Conservation (phyloP, 2,888 invertebrate genomes). For the Drosophila dives region DNA sequence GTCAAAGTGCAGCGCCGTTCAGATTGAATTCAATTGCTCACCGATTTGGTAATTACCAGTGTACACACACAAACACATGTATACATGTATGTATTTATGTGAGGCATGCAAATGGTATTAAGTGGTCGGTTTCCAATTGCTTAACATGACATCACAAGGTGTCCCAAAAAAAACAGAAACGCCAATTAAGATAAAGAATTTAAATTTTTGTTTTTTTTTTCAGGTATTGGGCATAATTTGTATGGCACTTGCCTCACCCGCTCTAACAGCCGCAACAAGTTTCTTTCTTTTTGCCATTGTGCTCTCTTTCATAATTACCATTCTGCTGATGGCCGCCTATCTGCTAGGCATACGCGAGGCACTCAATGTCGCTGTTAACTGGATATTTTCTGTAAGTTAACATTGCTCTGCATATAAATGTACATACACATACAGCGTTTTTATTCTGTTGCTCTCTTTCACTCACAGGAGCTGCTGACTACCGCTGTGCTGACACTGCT, state of each 20-base stretch:
- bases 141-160: slow-evolving; percentile 47
- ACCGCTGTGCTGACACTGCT: slow-evolving; percentile 89
- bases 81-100: neutral
- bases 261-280: slow-evolving; percentile 87
- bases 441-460: neutral
- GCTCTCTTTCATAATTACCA: slow-evolving; percentile 92
- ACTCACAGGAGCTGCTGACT: slow-evolving; percentile 91
- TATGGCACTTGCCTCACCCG: slow-evolving; percentile 92
- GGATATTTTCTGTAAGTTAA: slow-evolving; percentile 91
- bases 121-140: slow-evolving; percentile 38
- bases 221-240: slow-evolving; percentile 94
- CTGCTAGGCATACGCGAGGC: slow-evolving; percentile 92
- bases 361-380: slow-evolving; percentile 91
- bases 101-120: slow-evolving; percentile 14
- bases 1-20: slow-evolving; percentile 19
- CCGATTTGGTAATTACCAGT: slow-evolving; percentile 14
- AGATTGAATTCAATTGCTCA: slow-evolving; percentile 6
- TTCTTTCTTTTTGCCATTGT: slow-evolving; percentile 95
- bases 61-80: neutral
- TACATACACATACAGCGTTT: neutral
- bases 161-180: slow-evolving; percentile 17
- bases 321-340: slow-evolving; percentile 93
- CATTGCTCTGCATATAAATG: neutral
- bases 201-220: slow-evolving; percentile 76
- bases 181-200: slow-evolving; percentile 38